Evolutionary conservation across 1,140 invertebrate species (phyloP).

Genomic region (Drosophila kanapiae): DNA sequence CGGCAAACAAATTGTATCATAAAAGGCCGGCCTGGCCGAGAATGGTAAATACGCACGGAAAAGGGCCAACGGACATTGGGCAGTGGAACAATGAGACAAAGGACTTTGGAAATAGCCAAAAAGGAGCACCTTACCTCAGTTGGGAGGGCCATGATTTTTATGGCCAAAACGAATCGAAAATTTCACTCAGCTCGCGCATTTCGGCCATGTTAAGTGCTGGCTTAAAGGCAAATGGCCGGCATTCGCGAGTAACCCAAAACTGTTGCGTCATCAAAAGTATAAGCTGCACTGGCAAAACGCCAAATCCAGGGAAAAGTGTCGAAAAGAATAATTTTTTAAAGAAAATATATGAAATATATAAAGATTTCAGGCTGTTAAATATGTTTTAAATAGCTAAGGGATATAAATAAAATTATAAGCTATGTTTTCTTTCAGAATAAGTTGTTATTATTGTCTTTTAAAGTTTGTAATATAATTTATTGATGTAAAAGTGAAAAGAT

Average conservation of each 20-base stretch:
- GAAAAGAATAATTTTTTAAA: background rate
- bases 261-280: conserved; percentile 63
- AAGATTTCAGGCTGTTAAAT: background rate
- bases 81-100: conserved; percentile 63
- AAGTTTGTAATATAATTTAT: background rate
- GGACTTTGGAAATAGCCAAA: conserved; percentile 54
- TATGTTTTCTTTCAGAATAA: background rate
- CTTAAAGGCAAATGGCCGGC: conserved; percentile 36
- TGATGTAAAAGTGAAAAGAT: background rate
- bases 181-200: conserved; percentile 74
- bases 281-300: conserved; percentile 18
- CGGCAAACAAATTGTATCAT: conserved; percentile 78
- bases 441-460: background rate
- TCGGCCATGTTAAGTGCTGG: conserved; percentile 67
- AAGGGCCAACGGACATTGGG: conserved; percentile 31
- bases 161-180: conserved; percentile 70
- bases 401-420: too few species aligned
- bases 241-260: conserved; percentile 33
- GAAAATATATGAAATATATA: background rate
- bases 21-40: conserved; percentile 47
- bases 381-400: background rate
- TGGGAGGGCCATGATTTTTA: conserved; percentile 67
- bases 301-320: background rate
- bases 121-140: conserved; percentile 46
- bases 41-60: conserved; percentile 70